A percentile compares a stretch with the other conserved stretches of the same genome.
Conservation (phyloP, 2,113 vertebrate species). For the Podocnemis expansa region DNA sequence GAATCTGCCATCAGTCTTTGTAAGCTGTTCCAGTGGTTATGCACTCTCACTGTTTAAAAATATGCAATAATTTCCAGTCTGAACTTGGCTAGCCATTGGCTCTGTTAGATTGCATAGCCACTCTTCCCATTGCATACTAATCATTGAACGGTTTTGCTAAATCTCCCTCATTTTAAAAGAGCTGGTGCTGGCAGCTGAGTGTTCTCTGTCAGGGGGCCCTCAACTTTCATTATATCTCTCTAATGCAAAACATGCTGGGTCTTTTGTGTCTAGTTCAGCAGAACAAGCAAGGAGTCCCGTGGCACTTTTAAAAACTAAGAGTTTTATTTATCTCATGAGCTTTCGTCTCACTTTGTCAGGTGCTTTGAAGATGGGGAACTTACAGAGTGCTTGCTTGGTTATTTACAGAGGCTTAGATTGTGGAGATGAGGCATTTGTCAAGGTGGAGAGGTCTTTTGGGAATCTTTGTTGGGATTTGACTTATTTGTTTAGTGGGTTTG, state of each 20-base stretch:
- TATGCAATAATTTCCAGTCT: neutral
- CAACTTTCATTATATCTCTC: slow-evolving; percentile 4
- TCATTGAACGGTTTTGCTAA: neutral
- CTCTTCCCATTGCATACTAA: accelerated
- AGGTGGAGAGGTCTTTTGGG: slow-evolving; percentile 26
- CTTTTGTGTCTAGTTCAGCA: no score
- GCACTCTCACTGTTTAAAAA: neutral
- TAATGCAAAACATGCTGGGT: slow-evolving; percentile 42
- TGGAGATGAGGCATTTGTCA: slow-evolving; percentile 62
- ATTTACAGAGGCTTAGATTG: slow-evolving; percentile 56
- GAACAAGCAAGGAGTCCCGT: no score
- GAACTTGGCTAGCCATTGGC: neutral
- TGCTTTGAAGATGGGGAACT: no score
- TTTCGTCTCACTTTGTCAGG: no score
- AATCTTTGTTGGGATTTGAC: slow-evolving; percentile 52
- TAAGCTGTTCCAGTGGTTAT: neutral
- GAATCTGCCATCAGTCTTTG: neutral
- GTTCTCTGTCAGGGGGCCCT: neutral
- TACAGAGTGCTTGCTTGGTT: slow-evolving; percentile 57
- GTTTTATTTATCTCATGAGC: no score
- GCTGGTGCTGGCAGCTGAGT: neutral
- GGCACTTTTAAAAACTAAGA: no score
- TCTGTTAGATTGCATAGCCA: neutral
- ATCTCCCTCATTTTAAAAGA: accelerated
- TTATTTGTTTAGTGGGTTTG: slow-evolving; percentile 22